phyloP scores from a whole-genome alignment of 2,113 vertebrate genomes.

The Bufo gargarizans region DNA sequence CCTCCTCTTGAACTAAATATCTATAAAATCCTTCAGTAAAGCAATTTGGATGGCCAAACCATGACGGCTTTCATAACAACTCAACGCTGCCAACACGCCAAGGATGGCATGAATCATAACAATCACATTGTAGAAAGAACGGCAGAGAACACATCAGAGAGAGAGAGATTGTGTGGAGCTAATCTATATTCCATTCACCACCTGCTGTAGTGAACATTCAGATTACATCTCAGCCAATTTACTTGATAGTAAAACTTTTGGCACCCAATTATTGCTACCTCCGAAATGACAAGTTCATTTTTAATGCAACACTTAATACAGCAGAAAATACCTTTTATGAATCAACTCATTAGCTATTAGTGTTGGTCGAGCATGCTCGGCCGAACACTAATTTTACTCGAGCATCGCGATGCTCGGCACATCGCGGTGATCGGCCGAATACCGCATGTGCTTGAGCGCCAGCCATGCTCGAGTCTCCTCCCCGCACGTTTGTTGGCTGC shows the following conservation, averaged over 20 bases:
- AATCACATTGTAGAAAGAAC: not conserved
- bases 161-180: constrained; percentile 7
- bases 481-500: too few relatives aligned
- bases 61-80: constrained; percentile 30
- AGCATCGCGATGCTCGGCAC: too few relatives aligned
- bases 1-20: constrained; percentile 29
- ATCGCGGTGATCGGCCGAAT: too few relatives aligned
- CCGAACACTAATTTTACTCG: too few relatives aligned
- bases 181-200: constrained; percentile 18
- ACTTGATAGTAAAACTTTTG: not conserved
- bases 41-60: constrained; percentile 38
- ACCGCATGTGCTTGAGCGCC: too few relatives aligned
- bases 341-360: not conserved
- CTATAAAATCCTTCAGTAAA: constrained; percentile 30
- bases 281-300: not conserved
- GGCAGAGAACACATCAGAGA: constrained; percentile 5
- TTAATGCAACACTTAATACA: not conserved
- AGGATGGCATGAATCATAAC: constrained; percentile 38
- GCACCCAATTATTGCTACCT: not conserved
- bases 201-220: not conserved
- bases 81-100: constrained; percentile 23
- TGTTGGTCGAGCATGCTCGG: too few relatives aligned
- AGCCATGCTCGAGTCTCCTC: too few relatives aligned
- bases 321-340: not conserved
- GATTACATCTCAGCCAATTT: constrained; percentile 24